Evolutionary conservation across 2,888 invertebrate species (phyloP), one percentile per base, ranked within the genome.

Genomic region (Mesoligia furuncula): DNA sequence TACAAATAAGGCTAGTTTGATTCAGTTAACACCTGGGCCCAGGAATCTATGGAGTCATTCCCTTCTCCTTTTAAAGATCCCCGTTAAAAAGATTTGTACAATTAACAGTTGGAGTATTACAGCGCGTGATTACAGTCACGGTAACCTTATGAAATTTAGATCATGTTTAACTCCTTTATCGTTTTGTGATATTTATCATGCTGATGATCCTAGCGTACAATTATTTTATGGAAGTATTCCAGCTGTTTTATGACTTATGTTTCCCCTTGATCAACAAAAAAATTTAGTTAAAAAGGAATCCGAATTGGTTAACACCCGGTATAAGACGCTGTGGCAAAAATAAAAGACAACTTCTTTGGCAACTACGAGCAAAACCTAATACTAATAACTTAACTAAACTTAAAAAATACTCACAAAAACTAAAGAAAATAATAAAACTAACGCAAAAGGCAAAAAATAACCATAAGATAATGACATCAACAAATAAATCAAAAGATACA

Each of bases 261-360:
- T 65, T 65, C 8, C 65, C 65, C 39, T n/a, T 65, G 11, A 39
- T 65, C 3, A 39, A 39, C 15, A 39, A 65, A 65, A 65, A 8
- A 39, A 65, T 62, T 8, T n/a, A 39, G 65, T 65, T 39, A n/a
- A 65, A 39, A 65, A 65, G n/a, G 39, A 65, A 65, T 65, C 65
- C 65, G 39, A 65, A 39, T n/a, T 65, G 15, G 39, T 65, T 65
- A 42, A 65, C 65, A 39, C 65, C 39, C 7, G 65, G 39, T 8
- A 42, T 42, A 42, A n/a, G 15, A 42, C 39, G 65, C 2, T 65
- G 39, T 64, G 39, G 64, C 64, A 64, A 64, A 39, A 64, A 64
- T 39, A 64, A 64, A 24, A 36, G 64, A n/a, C 24, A 39, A n/a
- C 64, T 64, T 39, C 64, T 64, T 39, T 64, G 64, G 64, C 39